Percentiles rank a stretch among this genome's conserved stretches.
Evolutionary conservation across 2,888 invertebrate genomes (phyloP).

Genomic region (Polyommatus icarus): DNA sequence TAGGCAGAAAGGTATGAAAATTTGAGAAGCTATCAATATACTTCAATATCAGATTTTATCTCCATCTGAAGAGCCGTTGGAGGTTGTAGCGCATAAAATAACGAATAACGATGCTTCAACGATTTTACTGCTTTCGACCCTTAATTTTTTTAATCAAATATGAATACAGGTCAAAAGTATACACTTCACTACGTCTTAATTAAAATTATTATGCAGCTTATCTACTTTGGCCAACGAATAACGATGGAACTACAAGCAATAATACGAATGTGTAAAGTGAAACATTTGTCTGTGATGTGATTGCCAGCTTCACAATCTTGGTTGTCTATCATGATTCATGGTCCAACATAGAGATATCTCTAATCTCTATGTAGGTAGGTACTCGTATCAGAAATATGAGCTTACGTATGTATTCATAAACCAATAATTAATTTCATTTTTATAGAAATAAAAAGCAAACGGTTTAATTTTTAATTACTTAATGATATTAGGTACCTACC

Average conservation of each 20-base stretch:
- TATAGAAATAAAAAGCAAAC: too few species aligned
- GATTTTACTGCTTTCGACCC: not conserved
- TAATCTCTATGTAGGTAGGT: too few species aligned
- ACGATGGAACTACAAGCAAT: not conserved
- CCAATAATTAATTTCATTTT: too few species aligned
- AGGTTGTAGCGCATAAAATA: not conserved
- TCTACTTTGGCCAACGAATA: not conserved
- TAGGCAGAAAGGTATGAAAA: not conserved
- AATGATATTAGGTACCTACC: too few species aligned
- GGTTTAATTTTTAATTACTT: too few species aligned
- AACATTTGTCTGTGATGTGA: not conserved
- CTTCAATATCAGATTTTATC: not conserved
- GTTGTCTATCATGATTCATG: too few species aligned
- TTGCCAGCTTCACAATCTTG: too few species aligned
- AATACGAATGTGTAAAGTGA: not conserved
- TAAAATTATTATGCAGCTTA: not conserved
- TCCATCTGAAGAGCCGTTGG: not conserved
- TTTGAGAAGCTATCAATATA: not conserved
- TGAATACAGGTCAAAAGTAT: not conserved
- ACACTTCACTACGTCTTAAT: not conserved
- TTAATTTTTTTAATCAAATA: not conserved
- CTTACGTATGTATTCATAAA: too few species aligned
- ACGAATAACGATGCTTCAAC: not conserved
- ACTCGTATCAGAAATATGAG: too few species aligned
- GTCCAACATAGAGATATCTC: too few species aligned